These are phyloP conservation scores for Caenorhabditis sinica DNA, from an alignment of 2,888 invertebrate species.

Conservation along the genomic window DNA sequence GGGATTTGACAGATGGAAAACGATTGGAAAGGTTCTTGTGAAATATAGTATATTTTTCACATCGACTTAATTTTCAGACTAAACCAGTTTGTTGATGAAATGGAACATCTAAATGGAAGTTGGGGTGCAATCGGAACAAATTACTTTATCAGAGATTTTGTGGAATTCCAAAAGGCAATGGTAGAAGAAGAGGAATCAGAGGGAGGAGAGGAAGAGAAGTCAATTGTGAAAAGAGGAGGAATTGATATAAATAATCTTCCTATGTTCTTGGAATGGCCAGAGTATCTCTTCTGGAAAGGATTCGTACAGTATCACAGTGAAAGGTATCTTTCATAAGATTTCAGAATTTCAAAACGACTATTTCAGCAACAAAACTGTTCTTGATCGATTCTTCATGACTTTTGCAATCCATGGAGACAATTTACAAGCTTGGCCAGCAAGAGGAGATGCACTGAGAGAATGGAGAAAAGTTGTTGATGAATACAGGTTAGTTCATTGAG, in stretches of 20 bases:
- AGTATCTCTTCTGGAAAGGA: conserved; percentile 78
- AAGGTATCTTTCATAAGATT: background rate
- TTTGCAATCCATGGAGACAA: conserved; percentile 75
- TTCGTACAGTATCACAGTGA: conserved; percentile 70
- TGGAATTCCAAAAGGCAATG: conserved; percentile 65
- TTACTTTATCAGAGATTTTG: conserved; percentile 72
- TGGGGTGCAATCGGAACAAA: conserved; percentile 79
- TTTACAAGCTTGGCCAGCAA: conserved; percentile 73
- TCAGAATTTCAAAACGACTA: too few relatives aligned
- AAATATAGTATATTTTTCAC: background rate
- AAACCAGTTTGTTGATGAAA: conserved; percentile 73
- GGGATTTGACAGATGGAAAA: conserved; percentile 73
- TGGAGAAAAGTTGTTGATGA: conserved; percentile 79
- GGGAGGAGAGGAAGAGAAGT: conserved; percentile 24
- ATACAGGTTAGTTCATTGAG: conserved; percentile 68
- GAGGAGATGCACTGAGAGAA: conserved; percentile 73
- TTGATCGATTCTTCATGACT: conserved; percentile 77
- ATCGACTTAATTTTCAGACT: conserved; percentile 52
- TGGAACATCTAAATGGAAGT: conserved; percentile 77
- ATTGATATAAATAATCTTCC: conserved; percentile 61
- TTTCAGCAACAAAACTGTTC: conserved; percentile 38
- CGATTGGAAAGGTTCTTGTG: conserved; percentile 31
- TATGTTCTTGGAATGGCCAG: conserved; percentile 79
- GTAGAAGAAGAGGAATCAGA: conserved; percentile 62
- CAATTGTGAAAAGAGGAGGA: conserved; percentile 26